Base-by-base conservation (phyloP, 2,113 vertebrate genomes). In the Nansenia antarctica region DNA sequence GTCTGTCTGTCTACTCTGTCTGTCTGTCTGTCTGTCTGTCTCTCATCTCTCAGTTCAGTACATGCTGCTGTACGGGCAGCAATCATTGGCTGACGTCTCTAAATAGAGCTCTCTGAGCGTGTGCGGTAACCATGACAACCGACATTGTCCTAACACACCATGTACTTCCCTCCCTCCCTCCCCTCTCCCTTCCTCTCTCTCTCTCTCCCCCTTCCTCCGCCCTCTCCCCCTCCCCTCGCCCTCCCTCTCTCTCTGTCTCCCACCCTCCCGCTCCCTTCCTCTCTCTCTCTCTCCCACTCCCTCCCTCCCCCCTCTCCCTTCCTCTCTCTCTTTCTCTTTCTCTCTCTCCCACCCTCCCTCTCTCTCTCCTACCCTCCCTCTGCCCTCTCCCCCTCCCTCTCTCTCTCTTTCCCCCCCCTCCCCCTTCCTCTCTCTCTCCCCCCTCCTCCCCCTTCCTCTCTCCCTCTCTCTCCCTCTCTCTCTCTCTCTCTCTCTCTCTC, bases 71-170 rank as follows among this genome's bases (percentile, higher is more conserved):
- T n/a, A n/a, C n/a, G n/a, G n/a, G n/a, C n/a, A n/a, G n/a, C n/a
- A n/a, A n/a, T n/a, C n/a, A n/a, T n/a, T n/a, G n/a, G n/a, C n/a
- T n/a, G n/a, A n/a, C n/a, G n/a, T n/a, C n/a, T n/a, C n/a, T n/a
- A n/a, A n/a, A n/a, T n/a, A n/a, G n/a, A n/a, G n/a, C n/a, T n/a
- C n/a, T n/a, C n/a, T n/a, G n/a, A 65, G 65, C 11, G 1, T 20
- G 11, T 81, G 74, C 20, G 1, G 74, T 78, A 72, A 53, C 81
- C 79, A 79, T 73, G 81, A 82, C 39, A 79, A 82, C 73, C 7
- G 20, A 47, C 34, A 32, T 14, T 62, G 65, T 59, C 27, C 65
- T 47, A 55, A n/a, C n/a, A n/a, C n/a, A n/a, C n/a, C 14, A 27
- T 18, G 31, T 57, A 61, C 31, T 37, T 45, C 32, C 22, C 29